Evolutionary conservation across 1,140 invertebrate species (phyloP), one percentile per base, ranked within the genome.

Genomic region (Manduca sexta): DNA sequence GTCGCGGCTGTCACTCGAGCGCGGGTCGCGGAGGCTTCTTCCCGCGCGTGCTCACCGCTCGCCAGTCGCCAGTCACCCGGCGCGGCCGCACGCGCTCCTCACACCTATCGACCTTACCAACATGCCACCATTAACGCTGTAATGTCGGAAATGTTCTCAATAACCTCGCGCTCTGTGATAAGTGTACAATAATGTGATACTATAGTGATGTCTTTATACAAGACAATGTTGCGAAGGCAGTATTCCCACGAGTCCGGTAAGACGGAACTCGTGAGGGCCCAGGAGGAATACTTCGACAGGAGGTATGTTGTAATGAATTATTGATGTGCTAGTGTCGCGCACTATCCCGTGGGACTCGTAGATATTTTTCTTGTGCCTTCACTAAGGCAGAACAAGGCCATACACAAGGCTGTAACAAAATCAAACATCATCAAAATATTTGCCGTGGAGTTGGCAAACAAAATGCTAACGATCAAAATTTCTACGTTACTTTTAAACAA

Each of bases 161-260:
- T 26, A 26, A 26, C 21, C 4, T 26, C 21, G 21, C 8, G 21
- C 8, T 3, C 4, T 26, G 21, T 26, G 21, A 26, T 26, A 26
- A 1, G 21, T 26, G 21, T 26, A 1, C 4, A 26, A 26, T 1
- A 26, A 1, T 26, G 21, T 18, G 8, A 33, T 33, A 6, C 16
- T 17, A 15, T 15, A 35, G 43, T 45, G 8, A 45, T 45, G 30
- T 21, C n/a, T 16, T n/a, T 35, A 3, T 34, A 18, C 6, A 56
- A 48, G 40, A 53, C 50, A n/a, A 83, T 80, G 77, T 65, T 84
- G 46, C 61, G 73, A 21, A 63, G 80, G 38, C 80, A 84, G 42
- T 80, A 74, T 45, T 84, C 80, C 5, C 74, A 78, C 31, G 80
- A 84, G 34, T 77, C 80, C 15, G 80, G 80, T 8, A 84, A 73